Evolutionary conservation across 2,113 vertebrate species (phyloP).

Genomic region (Apeltes quadracus): DNA sequence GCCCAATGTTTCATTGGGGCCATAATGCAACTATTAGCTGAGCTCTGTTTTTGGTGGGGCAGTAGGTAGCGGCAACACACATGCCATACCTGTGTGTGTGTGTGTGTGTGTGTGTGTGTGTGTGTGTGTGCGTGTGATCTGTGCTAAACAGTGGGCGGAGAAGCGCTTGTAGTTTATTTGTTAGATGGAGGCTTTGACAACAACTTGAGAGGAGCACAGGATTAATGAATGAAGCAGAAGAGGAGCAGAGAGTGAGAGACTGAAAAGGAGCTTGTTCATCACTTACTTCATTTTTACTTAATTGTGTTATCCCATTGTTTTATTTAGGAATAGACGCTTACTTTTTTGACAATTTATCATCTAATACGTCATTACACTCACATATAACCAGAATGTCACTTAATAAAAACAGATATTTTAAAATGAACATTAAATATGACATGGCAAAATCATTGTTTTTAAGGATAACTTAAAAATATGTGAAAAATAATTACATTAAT

Average conservation of each 20-base stretch:
- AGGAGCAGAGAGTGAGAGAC: not conserved
- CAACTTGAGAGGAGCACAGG: not conserved
- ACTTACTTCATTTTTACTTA: not conserved
- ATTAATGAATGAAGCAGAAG: not conserved
- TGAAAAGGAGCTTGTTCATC: not conserved
- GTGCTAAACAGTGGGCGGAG: constrained; percentile 25
- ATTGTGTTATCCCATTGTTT: not conserved
- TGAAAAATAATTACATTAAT: not conserved
- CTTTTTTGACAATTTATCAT: not conserved
- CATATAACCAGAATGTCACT: not conserved
- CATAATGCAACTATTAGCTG: constrained; percentile 78
- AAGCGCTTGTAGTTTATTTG: constrained; percentile 19
- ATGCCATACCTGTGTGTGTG: constrained; percentile 1
- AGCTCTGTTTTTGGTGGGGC: constrained; percentile 36
- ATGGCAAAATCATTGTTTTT: not conserved
- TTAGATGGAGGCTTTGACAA: constrained; percentile 1
- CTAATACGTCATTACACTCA: not conserved
- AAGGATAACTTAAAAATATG: not conserved
- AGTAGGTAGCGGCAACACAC: constrained; percentile 17
- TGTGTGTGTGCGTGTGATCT: constrained; percentile 10
- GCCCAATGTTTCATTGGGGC: constrained; percentile 70
- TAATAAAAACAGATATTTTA: not conserved
- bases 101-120: constrained; percentile 17
- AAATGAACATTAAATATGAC: not conserved
- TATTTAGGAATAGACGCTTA: too few species aligned